These are phyloP conservation scores for Misgurnus mizolepis DNA, from an alignment of 2,113 vertebrate genomes.

Conservation along the genomic window DNA sequence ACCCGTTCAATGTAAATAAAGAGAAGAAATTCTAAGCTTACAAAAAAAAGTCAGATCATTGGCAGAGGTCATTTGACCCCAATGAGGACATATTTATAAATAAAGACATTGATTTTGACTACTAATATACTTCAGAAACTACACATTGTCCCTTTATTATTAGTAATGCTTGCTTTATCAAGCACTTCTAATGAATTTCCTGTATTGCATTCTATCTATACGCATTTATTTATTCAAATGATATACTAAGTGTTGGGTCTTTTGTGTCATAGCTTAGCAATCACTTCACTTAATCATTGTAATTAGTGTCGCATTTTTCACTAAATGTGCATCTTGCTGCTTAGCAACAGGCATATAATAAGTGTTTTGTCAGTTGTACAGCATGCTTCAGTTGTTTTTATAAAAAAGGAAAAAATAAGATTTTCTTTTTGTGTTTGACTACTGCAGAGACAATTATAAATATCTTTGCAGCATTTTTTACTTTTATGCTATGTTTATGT, in stretches of 20 bases:
- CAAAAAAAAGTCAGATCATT: no score
- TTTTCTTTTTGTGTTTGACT: background rate
- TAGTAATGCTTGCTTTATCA: no score
- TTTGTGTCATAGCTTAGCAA: background rate
- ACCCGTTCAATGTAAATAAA: no score
- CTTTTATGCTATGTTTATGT: background rate
- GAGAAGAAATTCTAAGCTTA: no score
- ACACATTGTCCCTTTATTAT: no score
- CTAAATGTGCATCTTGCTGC: constrained; percentile 3
- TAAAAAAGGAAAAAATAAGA: background rate
- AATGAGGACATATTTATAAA: no score
- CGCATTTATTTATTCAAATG: background rate
- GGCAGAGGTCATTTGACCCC: no score
- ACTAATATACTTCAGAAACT: no score
- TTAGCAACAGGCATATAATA: constrained; percentile 13
- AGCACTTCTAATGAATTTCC: background rate
- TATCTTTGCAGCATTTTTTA: background rate
- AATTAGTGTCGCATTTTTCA: constrained; percentile 10
- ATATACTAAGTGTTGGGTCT: background rate
- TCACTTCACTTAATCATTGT: background rate
- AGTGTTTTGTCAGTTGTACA: background rate
- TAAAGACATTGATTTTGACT: no score
- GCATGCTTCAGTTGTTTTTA: background rate
- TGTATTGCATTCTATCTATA: background rate
- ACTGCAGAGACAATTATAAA: background rate